Percentiles rank a stretch among this genome's conserved stretches.
These are phyloP conservation scores for Arenaria interpres DNA, from an alignment of 2,113 vertebrate species.

Conservation along the genomic window DNA sequence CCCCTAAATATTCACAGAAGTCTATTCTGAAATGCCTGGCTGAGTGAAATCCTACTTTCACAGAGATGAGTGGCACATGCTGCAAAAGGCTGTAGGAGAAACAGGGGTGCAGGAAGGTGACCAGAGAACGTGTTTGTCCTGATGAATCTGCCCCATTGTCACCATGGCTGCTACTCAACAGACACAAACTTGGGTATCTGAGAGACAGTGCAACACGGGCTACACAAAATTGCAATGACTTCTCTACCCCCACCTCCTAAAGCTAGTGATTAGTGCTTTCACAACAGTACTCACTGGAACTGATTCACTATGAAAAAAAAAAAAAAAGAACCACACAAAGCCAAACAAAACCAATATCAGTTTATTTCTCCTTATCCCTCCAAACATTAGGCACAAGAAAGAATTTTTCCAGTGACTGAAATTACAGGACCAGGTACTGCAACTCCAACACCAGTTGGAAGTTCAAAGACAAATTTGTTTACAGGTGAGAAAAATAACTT, in stretches of 20 bases:
- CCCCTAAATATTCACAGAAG: neutral
- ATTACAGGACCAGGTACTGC: neutral
- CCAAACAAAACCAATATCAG: neutral
- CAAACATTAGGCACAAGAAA: neutral
- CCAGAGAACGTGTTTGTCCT: neutral
- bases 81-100: neutral
- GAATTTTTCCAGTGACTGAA: neutral
- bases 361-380: neutral
- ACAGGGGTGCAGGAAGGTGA: neutral
- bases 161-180: neutral
- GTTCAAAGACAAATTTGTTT: neutral
- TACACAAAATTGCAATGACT: neutral
- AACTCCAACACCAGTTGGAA: neutral
- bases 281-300: neutral
- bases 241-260: neutral
- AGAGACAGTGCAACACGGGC: neutral
- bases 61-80: rapidly evolving
- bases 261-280: neutral
- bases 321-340: neutral
- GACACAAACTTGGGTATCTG: neutral
- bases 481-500: neutral
- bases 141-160: neutral
- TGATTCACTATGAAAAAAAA: neutral
- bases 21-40: neutral
- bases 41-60: neutral